Conservation (phyloP, 2,888 invertebrate species). For the Aphidius colemani region DNA sequence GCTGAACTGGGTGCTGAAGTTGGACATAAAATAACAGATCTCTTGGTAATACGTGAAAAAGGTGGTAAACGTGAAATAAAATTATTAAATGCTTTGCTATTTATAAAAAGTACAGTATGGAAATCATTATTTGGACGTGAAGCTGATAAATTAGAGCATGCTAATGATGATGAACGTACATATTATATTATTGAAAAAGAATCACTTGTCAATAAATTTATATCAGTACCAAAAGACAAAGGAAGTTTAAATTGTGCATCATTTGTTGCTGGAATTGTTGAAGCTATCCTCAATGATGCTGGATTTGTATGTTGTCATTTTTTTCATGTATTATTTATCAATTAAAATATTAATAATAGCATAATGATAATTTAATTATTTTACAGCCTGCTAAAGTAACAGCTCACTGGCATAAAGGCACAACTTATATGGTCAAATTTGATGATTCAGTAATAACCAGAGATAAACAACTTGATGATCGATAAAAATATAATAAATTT, state of each 20-base stretch:
- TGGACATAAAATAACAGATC: conserved; percentile 89
- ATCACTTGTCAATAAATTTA: conserved; percentile 93
- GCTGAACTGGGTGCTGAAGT: conserved; percentile 95
- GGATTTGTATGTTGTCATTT: conserved; percentile 84
- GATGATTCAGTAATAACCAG: conserved; percentile 89
- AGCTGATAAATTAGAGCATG: conserved; percentile 97
- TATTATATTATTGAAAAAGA: conserved; percentile 99
- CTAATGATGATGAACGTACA: conserved; percentile 96
- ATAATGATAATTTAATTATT: neutral
- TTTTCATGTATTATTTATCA: too few species aligned
- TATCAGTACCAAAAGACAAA: conserved; percentile 98
- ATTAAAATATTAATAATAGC: neutral
- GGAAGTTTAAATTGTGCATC: conserved; percentile 96
- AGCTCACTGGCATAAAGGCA: conserved; percentile 99
- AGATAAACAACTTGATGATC: conserved; percentile 89
- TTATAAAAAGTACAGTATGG: conserved; percentile 96
- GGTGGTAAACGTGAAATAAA: conserved; percentile 95
- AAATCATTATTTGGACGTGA: conserved; percentile 97
- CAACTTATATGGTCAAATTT: conserved; percentile 98
- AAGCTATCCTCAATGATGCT: conserved; percentile 90
- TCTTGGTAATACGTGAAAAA: conserved; percentile 91
- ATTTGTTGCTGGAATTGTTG: conserved; percentile 97
- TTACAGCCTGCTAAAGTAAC: conserved; percentile 94
- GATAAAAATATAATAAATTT: conserved; percentile 62
- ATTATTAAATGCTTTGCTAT: conserved; percentile 89